Percentiles rank a stretch among this genome's conserved stretches.
Evolutionary conservation across 2,888 invertebrate species (phyloP).

Genomic region (Blastobasis adustella): DNA sequence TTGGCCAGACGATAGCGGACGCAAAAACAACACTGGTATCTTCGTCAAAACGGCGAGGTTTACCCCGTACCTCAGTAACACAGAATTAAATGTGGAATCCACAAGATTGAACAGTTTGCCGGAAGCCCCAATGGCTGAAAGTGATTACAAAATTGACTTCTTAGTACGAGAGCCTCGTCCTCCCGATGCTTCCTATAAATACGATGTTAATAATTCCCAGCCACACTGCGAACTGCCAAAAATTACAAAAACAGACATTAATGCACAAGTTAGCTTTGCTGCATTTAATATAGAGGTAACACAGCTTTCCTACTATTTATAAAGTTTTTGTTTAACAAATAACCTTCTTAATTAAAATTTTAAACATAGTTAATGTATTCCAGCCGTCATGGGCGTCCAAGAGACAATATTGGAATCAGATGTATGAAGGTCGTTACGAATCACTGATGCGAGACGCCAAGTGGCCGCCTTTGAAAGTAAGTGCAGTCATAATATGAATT

Average conservation of each 20-base stretch:
- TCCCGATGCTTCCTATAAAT: slow-evolving; percentile 13
- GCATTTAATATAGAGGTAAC: slow-evolving; percentile 53
- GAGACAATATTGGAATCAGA: slow-evolving; percentile 47
- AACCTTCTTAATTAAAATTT: too few species aligned
- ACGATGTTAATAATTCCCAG: slow-evolving; percentile 29
- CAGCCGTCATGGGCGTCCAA: slow-evolving; percentile 48
- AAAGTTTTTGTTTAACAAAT: too few species aligned
- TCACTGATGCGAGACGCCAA: slow-evolving; percentile 51
- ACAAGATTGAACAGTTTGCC: background rate
- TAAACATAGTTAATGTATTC: slow-evolving; percentile 5
- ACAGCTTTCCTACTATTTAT: background rate
- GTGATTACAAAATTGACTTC: slow-evolving; percentile 37
- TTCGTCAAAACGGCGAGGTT: slow-evolving; percentile 22
- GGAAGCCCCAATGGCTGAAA: slow-evolving; percentile 10
- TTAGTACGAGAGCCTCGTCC: slow-evolving; percentile 33
- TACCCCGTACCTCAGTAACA: slow-evolving; percentile 3
- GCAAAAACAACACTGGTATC: slow-evolving; percentile 20
- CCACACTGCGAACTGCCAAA: too few species aligned
- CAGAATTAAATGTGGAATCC: slow-evolving; percentile 9
- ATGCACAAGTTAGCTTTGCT: slow-evolving; percentile 41
- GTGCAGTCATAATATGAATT: background rate
- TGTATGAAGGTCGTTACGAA: slow-evolving; percentile 58
- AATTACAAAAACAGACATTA: slow-evolving; percentile 32
- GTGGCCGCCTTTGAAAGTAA: slow-evolving; percentile 59
- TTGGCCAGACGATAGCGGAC: slow-evolving; percentile 22